Evolutionary conservation across 2,888 invertebrate genomes (phyloP).

Genomic region (Brachypalpus laphriformis): DNA sequence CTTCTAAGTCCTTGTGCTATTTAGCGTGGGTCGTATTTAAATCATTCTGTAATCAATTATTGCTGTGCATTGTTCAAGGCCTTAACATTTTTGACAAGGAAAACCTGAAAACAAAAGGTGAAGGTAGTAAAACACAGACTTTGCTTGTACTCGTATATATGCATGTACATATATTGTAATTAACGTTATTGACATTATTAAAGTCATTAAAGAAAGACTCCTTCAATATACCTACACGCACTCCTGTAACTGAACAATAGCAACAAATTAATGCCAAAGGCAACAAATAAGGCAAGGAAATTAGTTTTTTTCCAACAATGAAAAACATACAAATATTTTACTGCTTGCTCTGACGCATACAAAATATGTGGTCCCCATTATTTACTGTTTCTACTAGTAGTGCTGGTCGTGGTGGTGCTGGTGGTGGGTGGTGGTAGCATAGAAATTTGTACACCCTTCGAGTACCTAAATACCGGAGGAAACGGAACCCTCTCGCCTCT

Average conservation of each 20-base stretch:
- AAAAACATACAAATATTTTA: conserved; percentile 11
- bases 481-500: neutral
- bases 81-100: too few relatives aligned
- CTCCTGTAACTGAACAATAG: neutral
- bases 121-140: too few relatives aligned
- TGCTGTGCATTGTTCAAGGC: too few relatives aligned
- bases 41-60: too few relatives aligned
- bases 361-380: conserved; percentile 7
- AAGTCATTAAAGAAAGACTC: neutral
- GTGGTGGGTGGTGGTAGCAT: neutral
- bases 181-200: too few relatives aligned
- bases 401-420: neutral
- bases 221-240: neutral
- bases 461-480: neutral
- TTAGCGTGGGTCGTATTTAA: too few relatives aligned
- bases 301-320: neutral
- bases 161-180: too few relatives aligned
- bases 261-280: conserved; percentile 5
- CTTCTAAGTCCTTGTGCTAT: too few relatives aligned
- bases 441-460: neutral
- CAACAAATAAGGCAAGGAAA: neutral
- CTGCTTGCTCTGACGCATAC: conserved; percentile 38
- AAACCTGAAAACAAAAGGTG: too few relatives aligned
- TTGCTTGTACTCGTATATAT: too few relatives aligned
- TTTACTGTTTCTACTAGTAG: neutral